Evolutionary conservation across 2,797 vertebrate species (phyloP).

Genomic region (Amblyopsis hoosieri): DNA sequence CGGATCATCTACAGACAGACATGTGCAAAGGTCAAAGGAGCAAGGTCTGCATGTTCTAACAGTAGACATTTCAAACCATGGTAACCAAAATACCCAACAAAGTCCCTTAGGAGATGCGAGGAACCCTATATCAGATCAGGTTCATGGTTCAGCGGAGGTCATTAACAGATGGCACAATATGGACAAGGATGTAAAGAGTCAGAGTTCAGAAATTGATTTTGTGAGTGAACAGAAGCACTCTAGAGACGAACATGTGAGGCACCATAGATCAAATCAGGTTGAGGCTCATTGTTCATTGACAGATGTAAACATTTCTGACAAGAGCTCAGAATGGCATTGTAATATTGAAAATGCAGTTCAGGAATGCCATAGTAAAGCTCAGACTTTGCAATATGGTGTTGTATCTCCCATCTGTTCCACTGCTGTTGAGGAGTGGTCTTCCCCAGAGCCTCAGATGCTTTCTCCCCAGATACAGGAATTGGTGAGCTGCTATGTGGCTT

Average conservation of each 20-base stretch:
- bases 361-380: constrained; percentile 23
- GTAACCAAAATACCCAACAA: neutral
- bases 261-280: constrained; percentile 8
- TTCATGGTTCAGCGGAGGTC: constrained; percentile 12
- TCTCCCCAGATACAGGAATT: constrained; percentile 58
- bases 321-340: constrained; percentile 11
- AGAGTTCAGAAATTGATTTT: neutral
- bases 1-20: neutral
- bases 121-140: constrained; percentile 4
- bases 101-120: neutral
- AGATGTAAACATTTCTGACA: neutral
- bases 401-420: constrained; percentile 46
- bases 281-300: constrained; percentile 11
- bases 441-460: constrained; percentile 57
- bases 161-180: neutral
- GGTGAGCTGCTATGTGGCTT: constrained; percentile 61
- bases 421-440: constrained; percentile 58
- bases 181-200: neutral
- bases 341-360: constrained; percentile 35
- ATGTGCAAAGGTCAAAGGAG: constrained; percentile 13
- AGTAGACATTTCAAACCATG: constrained; percentile 14
- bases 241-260: constrained; percentile 1
- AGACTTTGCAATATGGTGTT: constrained; percentile 59
- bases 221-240: neutral
- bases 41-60: neutral